Conservation (phyloP, 1,140 invertebrate species). For the Procambarus clarkii region DNA sequence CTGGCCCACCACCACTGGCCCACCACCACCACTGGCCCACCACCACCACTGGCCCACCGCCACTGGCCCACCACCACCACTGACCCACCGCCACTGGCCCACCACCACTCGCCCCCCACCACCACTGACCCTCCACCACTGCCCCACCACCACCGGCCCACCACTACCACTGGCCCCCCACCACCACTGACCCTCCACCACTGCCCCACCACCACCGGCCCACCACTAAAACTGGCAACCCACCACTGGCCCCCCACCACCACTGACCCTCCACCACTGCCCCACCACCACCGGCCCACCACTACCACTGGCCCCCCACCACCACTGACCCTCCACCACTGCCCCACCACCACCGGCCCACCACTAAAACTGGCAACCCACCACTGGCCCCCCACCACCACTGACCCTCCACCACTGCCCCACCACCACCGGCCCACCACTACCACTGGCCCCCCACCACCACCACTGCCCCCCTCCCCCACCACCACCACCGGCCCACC, state of each 20-base stretch:
- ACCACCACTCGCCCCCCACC: not conserved
- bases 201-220: not conserved
- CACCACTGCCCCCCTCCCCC: not conserved
- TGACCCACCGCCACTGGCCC: too few species aligned
- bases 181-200: not conserved
- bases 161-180: not conserved
- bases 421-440: not conserved
- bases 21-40: not conserved
- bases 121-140: too few species aligned
- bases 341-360: not conserved
- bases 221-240: too few species aligned
- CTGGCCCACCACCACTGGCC: too few species aligned
- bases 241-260: not conserved
- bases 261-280: too few species aligned
- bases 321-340: not conserved
- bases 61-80: not conserved
- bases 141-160: too few species aligned
- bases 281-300: too few species aligned
- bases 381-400: not conserved
- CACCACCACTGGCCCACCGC: not conserved
- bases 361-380: too few species aligned
- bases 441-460: too few species aligned
- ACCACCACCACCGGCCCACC: not conserved
- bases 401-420: not conserved
- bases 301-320: not conserved